Evolutionary conservation across 2,888 invertebrate genomes (phyloP), one percentile per base, ranked within the genome.

Genomic region (Xylophagus ater): DNA sequence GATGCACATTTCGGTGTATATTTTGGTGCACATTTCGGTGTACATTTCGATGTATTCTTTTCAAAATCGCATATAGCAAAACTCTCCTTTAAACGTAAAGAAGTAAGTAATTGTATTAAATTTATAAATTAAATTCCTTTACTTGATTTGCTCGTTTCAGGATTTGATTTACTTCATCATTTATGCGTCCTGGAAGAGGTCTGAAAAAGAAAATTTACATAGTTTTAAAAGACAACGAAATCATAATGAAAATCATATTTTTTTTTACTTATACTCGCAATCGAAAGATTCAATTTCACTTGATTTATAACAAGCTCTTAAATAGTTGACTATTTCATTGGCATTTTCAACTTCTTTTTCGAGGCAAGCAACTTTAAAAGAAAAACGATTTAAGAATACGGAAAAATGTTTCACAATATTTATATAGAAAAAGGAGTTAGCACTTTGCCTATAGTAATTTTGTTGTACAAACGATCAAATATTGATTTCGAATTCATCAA

Each of bases 291-390:
- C 37, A 30, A 5, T 8, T 13, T 7, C 21, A 13, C 18, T 37
- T 31, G 15, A 15, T 24, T 37, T 31, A 17, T 31, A 30, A 8
- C 30, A 23, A 21, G 23, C 24, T 24, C 31, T 56, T 1, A 57
- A 42, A 36, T 47, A 52, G 18, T 56, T 45, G 3, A 61, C 44
- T 42, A 55, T 53, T 26, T 52, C 43, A 26, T 54, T 55, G 3
- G 59, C 59, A 21, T 47, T 53, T 37, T 56, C 51, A 42, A 62
- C 55, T 18, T 62, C 61, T 4, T 46, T 51, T 32, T 62, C 62
- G 14, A 62, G 46, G 10, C 53, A 51, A 39, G 45, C 47, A 23
- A 62, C 61, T n/a, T n/a, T 37, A 7, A 17, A 35, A 15, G 8
- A 23, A 13, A 35, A 15, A 15, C 7, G 10, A 12, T 34, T 34